phyloP scores from a whole-genome alignment of 2,113 vertebrate genomes.

The Peucedramus taeniatus region DNA sequence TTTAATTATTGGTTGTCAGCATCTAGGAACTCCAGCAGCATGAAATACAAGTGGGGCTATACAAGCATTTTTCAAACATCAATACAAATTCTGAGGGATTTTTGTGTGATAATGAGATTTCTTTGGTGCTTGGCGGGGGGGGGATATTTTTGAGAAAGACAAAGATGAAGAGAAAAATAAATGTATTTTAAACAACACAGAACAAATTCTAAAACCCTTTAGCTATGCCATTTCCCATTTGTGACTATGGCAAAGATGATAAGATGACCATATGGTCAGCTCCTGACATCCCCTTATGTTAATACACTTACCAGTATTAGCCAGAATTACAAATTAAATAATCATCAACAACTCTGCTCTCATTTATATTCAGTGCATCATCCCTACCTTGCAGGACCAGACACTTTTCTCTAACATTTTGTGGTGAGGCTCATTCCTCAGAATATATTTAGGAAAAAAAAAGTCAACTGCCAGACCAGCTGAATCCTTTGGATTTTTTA shows the following conservation, averaged over 20 bases:
- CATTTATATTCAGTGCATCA: neutral
- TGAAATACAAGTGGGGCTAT: rapidly evolving
- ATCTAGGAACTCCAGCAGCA: neutral
- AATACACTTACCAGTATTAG: neutral
- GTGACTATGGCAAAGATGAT: neutral
- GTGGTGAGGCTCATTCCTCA: neutral
- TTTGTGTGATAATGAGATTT: neutral
- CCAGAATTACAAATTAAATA: neutral
- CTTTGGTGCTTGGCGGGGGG: neutral
- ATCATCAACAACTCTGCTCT: neutral
- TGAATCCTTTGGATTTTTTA: neutral
- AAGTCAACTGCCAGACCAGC: neutral
- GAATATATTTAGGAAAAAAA: neutral
- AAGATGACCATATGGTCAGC: neutral
- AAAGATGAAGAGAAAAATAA: neutral
- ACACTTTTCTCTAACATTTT: neutral
- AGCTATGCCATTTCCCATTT: neutral
- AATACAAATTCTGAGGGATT: neutral
- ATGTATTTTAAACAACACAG: neutral
- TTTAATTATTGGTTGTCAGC: neutral
- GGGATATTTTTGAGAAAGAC: neutral
- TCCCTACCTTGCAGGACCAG: neutral
- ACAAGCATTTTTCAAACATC: neutral
- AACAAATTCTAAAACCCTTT: neutral
- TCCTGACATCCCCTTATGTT: neutral